Conservation (phyloP, 92 coral and sea anemone species). For the Epizoanthus stellaris region DNA sequence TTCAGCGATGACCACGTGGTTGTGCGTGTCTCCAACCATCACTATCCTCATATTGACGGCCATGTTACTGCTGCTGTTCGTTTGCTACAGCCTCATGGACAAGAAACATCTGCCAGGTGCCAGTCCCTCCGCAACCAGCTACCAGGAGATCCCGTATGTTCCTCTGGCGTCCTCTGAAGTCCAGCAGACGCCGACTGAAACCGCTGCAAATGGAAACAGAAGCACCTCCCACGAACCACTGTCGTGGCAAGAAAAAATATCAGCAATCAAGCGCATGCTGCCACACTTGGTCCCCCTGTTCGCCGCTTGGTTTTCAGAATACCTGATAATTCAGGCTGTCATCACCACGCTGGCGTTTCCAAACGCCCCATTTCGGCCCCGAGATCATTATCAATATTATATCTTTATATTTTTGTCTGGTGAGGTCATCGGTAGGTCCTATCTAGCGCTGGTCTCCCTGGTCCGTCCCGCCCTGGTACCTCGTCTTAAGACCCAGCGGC, state of each 20-base stretch:
- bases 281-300: constrained; percentile 70
- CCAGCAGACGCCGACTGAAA: constrained; percentile 14
- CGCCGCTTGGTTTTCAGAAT: constrained; percentile 88
- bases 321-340: constrained; percentile 81
- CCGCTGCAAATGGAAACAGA: constrained; percentile 20
- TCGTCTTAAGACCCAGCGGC: constrained; percentile 67
- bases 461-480: constrained; percentile 67
- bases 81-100: constrained; percentile 79
- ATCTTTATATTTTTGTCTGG: constrained; percentile 78
- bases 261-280: constrained; percentile 66
- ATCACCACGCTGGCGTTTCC: constrained; percentile 83
- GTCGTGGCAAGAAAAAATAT: constrained; percentile 68
- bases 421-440: constrained; percentile 84
- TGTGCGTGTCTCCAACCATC: constrained; percentile 78
- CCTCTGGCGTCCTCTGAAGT: constrained; percentile 51
- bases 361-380: constrained; percentile 86
- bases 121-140: constrained; percentile 38
- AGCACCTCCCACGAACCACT: constrained; percentile 44
- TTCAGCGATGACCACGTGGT: constrained; percentile 93
- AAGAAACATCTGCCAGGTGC: constrained; percentile 69
- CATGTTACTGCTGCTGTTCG: constrained; percentile 69
- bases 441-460: constrained; percentile 64
- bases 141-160: constrained; percentile 61
- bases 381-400: constrained; percentile 91
- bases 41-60: constrained; percentile 80